Base-by-base conservation (phyloP, 2,888 invertebrate species). In the Cosmorhoe ocellata region DNA sequence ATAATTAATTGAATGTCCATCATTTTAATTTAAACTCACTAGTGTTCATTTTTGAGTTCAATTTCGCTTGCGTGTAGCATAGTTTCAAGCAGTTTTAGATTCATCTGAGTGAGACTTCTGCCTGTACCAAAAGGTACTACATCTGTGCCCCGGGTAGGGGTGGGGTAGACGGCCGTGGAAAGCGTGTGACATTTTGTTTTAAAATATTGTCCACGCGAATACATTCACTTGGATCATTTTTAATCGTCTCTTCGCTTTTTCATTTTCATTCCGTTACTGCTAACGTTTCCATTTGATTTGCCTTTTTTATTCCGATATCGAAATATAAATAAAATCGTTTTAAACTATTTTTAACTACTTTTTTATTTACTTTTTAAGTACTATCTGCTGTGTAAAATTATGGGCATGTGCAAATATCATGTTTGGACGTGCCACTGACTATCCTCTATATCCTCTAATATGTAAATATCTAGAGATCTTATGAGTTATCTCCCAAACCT, bases 151-250 rank as follows among this genome's bases (percentile, higher is more conserved):
- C 69, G 18, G 69, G 61, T 67, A 71, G 67, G 78, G 44, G 44
- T 34, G 76, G 76, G 69, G 84, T 70, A 79, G 81, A 81, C 79
- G 79, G 77, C 80, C 85, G 88, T 83, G 84, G 86, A 88, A 87
- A 87, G 85, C 86, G 87, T 89, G 89, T 89, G 88, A 90, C 88
- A 88, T 87, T 89, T 87, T 89, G 89, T 90, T 90, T 88, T 87
- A 89, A 90, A 89, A 90, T 90, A 90, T 90, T 89, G 88, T 88
- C 83, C 84, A 81, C 85, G 79, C 84, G 84, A 86, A 86, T 82
- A 88, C 86, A 80, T 87, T 88, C 85, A 82, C 84, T 82, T 83
- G 85, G 84, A 84, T 84, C 82, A 84, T 84, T 88, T 87, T 85
- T 82, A 85, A 85, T 87, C 81, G 82, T 72, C 72, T 74, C 72